phyloP scores from a whole-genome alignment of 2,888 invertebrate genomes.

The Trisateles emortualis region DNA sequence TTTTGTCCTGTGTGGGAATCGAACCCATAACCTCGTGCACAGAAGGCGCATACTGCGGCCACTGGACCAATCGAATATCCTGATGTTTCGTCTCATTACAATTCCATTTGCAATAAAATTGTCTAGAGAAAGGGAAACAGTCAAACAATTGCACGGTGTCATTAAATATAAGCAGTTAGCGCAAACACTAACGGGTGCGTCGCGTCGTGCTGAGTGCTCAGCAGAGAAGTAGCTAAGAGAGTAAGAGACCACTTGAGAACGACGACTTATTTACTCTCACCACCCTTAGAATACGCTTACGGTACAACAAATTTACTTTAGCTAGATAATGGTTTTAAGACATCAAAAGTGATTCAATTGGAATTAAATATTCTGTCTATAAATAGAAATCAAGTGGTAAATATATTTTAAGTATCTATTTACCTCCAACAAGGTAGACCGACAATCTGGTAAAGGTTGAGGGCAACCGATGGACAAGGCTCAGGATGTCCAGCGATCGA shows the following conservation, averaged over 20 bases:
- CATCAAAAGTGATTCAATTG: background rate
- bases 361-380: background rate
- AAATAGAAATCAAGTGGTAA: no score
- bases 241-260: conserved; percentile 14
- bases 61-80: no score
- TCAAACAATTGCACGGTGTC: conserved; percentile 30
- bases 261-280: conserved; percentile 28
- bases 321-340: background rate
- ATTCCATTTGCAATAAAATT: no score
- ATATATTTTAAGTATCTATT: no score
- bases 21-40: no score
- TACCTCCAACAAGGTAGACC: no score
- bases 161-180: conserved; percentile 22
- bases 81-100: no score
- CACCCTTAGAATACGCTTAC: conserved; percentile 23
- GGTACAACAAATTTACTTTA: conserved; percentile 15
- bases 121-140: conserved; percentile 5
- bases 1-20: no score
- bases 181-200: conserved; percentile 42
- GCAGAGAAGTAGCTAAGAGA: conserved; percentile 21
- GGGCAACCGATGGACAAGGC: no score
- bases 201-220: conserved; percentile 24
- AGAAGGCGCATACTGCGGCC: no score
- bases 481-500: no score
- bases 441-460: no score